phyloP scores from a whole-genome alignment of 2,888 invertebrate genomes.

The Marasmarcha lunaedactyla region DNA sequence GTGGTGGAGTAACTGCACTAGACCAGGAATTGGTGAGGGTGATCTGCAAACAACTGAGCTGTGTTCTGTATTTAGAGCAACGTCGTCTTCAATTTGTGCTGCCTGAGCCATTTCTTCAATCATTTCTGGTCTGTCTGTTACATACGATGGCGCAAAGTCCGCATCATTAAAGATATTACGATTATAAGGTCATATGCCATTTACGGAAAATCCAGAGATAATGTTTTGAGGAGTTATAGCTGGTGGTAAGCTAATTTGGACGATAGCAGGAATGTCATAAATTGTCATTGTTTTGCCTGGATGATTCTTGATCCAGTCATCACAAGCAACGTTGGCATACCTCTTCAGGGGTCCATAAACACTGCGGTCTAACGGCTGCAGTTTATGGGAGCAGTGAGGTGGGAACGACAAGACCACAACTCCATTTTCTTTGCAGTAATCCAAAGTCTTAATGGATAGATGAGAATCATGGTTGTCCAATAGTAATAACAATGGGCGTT shows the following conservation, averaged over 20 bases:
- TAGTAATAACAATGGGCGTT: slow-evolving; percentile 8
- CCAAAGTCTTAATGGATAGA: slow-evolving; percentile 12
- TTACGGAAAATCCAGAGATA: not conserved
- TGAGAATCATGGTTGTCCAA: slow-evolving; percentile 15
- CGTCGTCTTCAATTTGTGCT: too few relatives aligned
- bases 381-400: slow-evolving; percentile 6
- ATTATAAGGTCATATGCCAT: not conserved
- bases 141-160: too few relatives aligned
- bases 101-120: too few relatives aligned
- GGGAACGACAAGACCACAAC: slow-evolving; percentile 14
- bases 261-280: not conserved
- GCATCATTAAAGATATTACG: not conserved
- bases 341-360: not conserved
- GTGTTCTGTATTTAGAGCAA: too few relatives aligned
- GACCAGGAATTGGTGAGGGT: too few relatives aligned
- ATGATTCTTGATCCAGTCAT: not conserved
- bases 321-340: not conserved
- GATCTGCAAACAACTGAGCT: too few relatives aligned
- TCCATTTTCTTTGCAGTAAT: slow-evolving; percentile 15
- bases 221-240: not conserved
- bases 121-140: not conserved
- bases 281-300: not conserved
- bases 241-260: not conserved
- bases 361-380: not conserved
- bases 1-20: too few relatives aligned